Conservation (phyloP, 2,797 vertebrate species). For the Anguilla megastoma region DNA sequence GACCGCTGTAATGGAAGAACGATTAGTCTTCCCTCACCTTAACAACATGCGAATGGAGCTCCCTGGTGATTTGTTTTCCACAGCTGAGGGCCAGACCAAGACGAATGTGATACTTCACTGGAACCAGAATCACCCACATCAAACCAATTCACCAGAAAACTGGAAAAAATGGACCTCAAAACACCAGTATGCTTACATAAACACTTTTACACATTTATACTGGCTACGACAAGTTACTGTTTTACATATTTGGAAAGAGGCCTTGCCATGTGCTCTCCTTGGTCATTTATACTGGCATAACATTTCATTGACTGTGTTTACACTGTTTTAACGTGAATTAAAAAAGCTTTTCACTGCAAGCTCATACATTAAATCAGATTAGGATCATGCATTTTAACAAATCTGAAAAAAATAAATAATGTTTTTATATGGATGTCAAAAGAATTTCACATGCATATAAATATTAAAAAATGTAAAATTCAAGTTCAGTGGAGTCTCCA, state of each 20-base stretch:
- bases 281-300: background rate
- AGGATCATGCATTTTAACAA: background rate
- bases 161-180: background rate
- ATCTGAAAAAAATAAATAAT: too few species aligned
- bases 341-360: background rate
- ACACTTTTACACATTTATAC: slow-evolving; percentile 3
- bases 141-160: slow-evolving; percentile 3
- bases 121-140: background rate
- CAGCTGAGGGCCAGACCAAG: background rate
- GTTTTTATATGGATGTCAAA: background rate
- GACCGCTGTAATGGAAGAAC: background rate
- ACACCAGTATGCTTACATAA: background rate
- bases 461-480: background rate
- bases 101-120: background rate
- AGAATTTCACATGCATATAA: background rate
- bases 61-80: background rate
- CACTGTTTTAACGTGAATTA: background rate
- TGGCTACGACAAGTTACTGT: slow-evolving; percentile 1
- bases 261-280: background rate
- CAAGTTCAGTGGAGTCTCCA: background rate
- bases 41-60: background rate
- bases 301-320: background rate
- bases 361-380: background rate
- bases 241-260: background rate
- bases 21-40: background rate